A percentile compares a stretch with the other conserved stretches of the same genome.
Evolutionary conservation across 2,113 vertebrate species (phyloP).

Genomic region (Phrynosoma blainvillii): DNA sequence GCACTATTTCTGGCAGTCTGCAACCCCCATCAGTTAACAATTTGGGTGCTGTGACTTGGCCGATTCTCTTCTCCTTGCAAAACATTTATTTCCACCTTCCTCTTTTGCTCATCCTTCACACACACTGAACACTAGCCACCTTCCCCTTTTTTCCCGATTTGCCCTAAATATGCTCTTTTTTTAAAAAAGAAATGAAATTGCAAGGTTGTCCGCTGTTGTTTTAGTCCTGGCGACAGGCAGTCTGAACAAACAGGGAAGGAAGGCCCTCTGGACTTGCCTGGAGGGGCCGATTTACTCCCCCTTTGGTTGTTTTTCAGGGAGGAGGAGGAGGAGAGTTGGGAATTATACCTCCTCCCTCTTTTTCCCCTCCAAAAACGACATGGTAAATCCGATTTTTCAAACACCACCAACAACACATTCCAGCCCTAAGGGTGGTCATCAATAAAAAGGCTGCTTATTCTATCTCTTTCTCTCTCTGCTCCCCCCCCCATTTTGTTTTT

Average conservation of each 20-base stretch:
- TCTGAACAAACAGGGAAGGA: conserved; percentile 71
- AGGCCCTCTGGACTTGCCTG: conserved; percentile 54
- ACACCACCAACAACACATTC: no score
- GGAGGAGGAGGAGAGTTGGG: background rate
- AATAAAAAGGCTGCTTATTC: no score
- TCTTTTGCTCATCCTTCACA: background rate
- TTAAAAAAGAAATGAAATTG: no score
- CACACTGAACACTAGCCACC: no score
- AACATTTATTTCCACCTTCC: background rate
- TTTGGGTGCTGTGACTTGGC: background rate
- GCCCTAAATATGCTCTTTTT: conserved; percentile 37
- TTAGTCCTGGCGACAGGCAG: conserved; percentile 69
- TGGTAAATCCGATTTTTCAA: conserved; percentile 38
- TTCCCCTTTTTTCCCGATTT: background rate
- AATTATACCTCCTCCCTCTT: conserved; percentile 43
- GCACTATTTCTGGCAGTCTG: no score
- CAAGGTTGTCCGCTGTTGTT: conserved; percentile 70
- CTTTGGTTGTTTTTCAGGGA: conserved; percentile 60
- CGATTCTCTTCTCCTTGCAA: conserved; percentile 16
- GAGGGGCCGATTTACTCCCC: conserved; percentile 57
- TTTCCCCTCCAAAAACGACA: conserved; percentile 41
- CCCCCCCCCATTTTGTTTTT: no score
- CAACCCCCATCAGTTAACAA: no score
- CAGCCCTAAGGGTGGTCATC: no score
- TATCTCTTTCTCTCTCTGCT: no score